These are phyloP conservation scores for Philonicus albiceps DNA, from an alignment of 2,888 invertebrate species.

Conservation along the genomic window DNA sequence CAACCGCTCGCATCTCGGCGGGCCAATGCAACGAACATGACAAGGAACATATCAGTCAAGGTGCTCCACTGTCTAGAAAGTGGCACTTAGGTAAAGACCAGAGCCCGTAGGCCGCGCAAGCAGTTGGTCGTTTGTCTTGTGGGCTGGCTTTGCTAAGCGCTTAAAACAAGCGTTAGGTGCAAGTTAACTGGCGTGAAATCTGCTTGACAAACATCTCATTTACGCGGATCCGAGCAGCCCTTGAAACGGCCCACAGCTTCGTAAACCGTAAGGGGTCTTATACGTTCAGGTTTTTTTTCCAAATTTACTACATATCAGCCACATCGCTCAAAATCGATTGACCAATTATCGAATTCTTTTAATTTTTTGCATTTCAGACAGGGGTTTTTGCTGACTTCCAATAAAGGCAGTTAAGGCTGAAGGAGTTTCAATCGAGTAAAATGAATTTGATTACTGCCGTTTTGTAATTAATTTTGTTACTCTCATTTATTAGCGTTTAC, in stretches of 20 bases:
- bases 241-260: slow-evolving; percentile 19
- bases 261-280: neutral
- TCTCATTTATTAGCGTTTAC: neutral
- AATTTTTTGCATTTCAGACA: neutral
- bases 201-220: neutral
- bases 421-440: neutral
- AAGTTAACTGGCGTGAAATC: neutral
- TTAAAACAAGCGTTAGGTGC: neutral
- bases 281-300: neutral
- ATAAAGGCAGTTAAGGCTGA: neutral
- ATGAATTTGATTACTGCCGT: slow-evolving; percentile 17
- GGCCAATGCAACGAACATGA: slow-evolving; percentile 1
- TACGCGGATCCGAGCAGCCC: neutral
- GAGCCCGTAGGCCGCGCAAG: neutral
- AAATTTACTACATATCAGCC: neutral
- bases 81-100: neutral
- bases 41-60: slow-evolving; percentile 35
- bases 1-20: neutral
- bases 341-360: neutral
- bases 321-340: neutral
- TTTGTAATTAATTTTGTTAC: neutral
- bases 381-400: neutral
- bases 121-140: neutral
- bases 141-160: neutral
- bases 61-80: slow-evolving; percentile 1